A percentile compares a stretch with the other conserved stretches of the same genome.
These are phyloP conservation scores for Hypothenemus hampei DNA, from an alignment of 1,140 invertebrate genomes.

Conservation along the genomic window DNA sequence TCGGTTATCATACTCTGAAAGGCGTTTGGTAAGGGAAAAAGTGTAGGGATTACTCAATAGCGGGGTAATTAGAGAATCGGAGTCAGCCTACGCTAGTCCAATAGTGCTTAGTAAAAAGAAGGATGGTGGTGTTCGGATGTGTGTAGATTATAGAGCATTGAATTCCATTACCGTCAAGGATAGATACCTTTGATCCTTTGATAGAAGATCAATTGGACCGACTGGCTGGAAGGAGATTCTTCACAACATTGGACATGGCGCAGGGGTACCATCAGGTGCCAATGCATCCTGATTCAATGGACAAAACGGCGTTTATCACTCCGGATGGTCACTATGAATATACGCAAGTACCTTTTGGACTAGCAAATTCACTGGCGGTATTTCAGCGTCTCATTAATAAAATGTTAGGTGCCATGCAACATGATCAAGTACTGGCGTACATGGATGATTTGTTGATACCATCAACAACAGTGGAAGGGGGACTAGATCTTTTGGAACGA, in stretches of 20 bases:
- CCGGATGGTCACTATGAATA: constrained; percentile 46
- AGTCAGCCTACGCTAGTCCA: constrained; percentile 45
- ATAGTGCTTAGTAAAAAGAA: constrained; percentile 50
- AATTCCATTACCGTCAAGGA: constrained; percentile 44
- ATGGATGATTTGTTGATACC: constrained; percentile 36
- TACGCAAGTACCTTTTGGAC: constrained; percentile 45
- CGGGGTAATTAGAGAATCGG: constrained; percentile 36
- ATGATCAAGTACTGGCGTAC: constrained; percentile 17
- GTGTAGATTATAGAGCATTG: constrained; percentile 49
- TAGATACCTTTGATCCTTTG: constrained; percentile 27
- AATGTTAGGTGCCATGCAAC: constrained; percentile 34
- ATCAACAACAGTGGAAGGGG: constrained; percentile 26
- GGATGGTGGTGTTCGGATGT: constrained; percentile 46
- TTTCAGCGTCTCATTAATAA: constrained; percentile 46
- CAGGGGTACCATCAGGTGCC: constrained; percentile 33
- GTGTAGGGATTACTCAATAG: constrained; percentile 25
- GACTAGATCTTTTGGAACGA: constrained; percentile 18
- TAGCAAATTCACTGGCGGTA: constrained; percentile 43
- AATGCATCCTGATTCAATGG: constrained; percentile 39
- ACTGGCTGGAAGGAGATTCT: constrained; percentile 21
- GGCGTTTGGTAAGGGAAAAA: constrained; percentile 18
- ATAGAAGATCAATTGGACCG: constrained; percentile 40
- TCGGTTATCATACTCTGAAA: constrained; percentile 18
- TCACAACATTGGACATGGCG: constrained; percentile 33
- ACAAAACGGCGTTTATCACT: constrained; percentile 34